These are phyloP conservation scores for Antennarius striatus DNA, from an alignment of 2,113 vertebrate species.

Conservation along the genomic window DNA sequence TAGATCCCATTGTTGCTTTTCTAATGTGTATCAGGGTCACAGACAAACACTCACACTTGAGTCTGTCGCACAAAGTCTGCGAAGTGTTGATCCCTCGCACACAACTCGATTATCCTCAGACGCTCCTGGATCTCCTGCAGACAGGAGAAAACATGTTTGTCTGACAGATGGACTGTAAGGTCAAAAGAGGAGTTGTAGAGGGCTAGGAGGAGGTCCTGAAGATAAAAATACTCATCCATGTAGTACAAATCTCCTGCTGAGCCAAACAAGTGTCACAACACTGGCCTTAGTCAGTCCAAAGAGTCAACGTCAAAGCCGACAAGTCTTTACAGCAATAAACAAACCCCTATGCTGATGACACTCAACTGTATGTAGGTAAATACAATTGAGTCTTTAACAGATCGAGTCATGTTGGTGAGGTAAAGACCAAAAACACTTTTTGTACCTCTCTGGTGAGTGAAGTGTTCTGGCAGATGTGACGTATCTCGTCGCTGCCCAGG, in stretches of 20 bases:
- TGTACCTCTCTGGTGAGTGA: constrained; percentile 83
- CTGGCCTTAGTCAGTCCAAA: not conserved
- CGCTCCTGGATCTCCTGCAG: constrained; percentile 90
- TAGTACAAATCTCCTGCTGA: constrained; percentile 1
- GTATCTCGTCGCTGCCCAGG: constrained; percentile 84
- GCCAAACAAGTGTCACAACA: constrained; percentile 33
- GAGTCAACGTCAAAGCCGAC: not conserved
- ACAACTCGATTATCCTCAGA: constrained; percentile 88
- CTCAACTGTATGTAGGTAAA: not conserved
- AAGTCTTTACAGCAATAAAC: not conserved
- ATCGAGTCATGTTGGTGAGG: too few relatives aligned
- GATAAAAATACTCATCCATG: not conserved
- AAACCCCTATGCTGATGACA: not conserved
- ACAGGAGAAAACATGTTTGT: constrained; percentile 20
- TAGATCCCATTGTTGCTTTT: too few relatives aligned
- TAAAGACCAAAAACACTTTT: too few relatives aligned
- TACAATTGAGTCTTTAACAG: not conserved
- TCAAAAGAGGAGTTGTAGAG: not conserved
- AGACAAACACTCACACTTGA: constrained; percentile 86
- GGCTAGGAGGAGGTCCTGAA: not conserved
- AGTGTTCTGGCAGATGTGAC: constrained; percentile 82
- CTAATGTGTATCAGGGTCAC: too few relatives aligned
- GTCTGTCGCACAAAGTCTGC: constrained; percentile 89
- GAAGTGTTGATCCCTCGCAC: constrained; percentile 86
- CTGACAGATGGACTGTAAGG: not conserved